Evolutionary conservation across 2,888 invertebrate genomes (phyloP), one percentile per base, ranked within the genome.

Genomic region (Graphium colonna): DNA sequence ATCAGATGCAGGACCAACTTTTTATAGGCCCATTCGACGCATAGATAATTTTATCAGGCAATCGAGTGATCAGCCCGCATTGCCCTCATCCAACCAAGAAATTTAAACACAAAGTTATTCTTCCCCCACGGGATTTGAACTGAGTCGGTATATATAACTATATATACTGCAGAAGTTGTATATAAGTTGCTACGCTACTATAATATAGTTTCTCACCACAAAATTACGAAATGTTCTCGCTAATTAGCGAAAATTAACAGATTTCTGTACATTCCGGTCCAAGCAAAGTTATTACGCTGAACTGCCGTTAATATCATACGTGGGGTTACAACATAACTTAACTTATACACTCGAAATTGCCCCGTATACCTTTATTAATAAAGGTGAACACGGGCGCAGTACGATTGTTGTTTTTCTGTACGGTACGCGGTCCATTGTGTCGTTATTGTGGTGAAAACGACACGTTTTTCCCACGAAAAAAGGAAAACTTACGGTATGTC

Each of bases 391-490:
- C 43, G 52, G 31, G 0, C 54, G 66, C 60, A 69, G 28, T 60
- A 66, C 56, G 54, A 56, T 56, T 42, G 59, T 50, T 53, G 59
- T 21, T 67, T 64, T 64, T 63, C 62, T 68, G 68, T 58, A 68
- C 59, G 56, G 57, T 36, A 55, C 58, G 66, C 60, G 62, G 65
- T 65, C 67, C 77, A 83, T 83, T 83, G 81, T 80, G 68, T 61
- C 52, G 60, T 58, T 62, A 66, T 67, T 72, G 72, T 69, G 74
- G 84, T 81, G 87, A 86, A 86, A 86, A 86, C 78, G 75, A 62
- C 62, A 62, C 62, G 67, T 69, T 75, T 75, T 86, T 86, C 88
- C 82, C 86, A 85, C 86, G 85, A 84, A 87, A 87, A 85, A 86
- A 85, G 83, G 81, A 82, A 87, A 87, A 82, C 75, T 73, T 67